Conservation (phyloP, 2,888 invertebrate species). For the Timandra comae region DNA sequence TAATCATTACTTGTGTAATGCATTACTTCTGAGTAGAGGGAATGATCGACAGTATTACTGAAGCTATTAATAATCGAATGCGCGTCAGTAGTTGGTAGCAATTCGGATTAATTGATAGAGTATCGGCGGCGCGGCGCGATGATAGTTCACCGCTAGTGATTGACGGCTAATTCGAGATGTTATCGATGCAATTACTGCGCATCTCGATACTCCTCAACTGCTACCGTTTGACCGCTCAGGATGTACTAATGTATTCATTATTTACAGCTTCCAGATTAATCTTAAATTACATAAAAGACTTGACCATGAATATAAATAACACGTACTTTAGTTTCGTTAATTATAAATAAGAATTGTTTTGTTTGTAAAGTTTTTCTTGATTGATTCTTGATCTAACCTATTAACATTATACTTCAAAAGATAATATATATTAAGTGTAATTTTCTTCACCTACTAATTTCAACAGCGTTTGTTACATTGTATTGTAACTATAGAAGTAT, state of each 20-base stretch:
- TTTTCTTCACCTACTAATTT: no score
- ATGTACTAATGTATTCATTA: no score
- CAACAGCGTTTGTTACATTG: no score
- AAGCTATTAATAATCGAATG: conserved; percentile 66
- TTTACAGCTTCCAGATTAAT: neutral
- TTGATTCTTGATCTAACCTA: no score
- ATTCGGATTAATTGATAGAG: conserved; percentile 71
- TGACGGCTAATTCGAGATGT: conserved; percentile 71
- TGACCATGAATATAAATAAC: no score
- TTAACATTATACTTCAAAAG: no score
- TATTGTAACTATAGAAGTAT: no score
- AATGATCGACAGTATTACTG: conserved; percentile 57
- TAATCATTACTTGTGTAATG: conserved; percentile 24
- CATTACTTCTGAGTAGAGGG: conserved; percentile 29
- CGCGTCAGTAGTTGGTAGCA: conserved; percentile 60
- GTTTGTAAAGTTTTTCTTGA: no score
- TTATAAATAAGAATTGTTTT: no score
- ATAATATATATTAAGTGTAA: no score
- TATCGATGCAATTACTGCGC: conserved; percentile 65
- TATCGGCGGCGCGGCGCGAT: conserved; percentile 44
- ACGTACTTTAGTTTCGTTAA: no score
- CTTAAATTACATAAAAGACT: no score
- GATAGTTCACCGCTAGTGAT: conserved; percentile 63
- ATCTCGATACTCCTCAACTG: conserved; percentile 14
- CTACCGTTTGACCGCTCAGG: conserved; percentile 8